Conservation (phyloP, 2,888 invertebrate species). For the Harpalus rubripes region DNA sequence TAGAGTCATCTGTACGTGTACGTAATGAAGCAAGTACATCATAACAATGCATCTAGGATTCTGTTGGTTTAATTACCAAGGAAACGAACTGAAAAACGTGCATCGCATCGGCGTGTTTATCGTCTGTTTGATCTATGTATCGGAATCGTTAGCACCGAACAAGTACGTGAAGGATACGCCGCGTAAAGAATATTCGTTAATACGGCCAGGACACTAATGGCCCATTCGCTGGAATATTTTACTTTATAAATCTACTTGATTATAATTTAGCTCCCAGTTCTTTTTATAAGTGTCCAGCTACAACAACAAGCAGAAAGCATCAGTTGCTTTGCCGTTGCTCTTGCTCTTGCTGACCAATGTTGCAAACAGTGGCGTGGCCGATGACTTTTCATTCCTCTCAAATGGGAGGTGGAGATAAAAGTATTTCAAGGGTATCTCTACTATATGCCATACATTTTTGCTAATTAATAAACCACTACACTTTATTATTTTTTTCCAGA, state of each 20-base stretch:
- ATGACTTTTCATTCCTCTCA: conserved; percentile 32
- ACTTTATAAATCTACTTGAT: conserved; percentile 65
- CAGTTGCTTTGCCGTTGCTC: conserved; percentile 5
- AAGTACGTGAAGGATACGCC: conserved; percentile 55
- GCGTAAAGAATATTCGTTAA: conserved; percentile 66
- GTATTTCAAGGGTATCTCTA: conserved; percentile 9
- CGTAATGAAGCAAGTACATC: conserved; percentile 13
- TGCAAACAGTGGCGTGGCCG: conserved; percentile 38
- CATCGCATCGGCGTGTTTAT: conserved; percentile 54
- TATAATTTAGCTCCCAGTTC: conserved; percentile 60
- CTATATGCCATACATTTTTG: conserved; percentile 22
- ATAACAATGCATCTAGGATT: conserved; percentile 39
- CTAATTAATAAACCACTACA: conserved; percentile 14
- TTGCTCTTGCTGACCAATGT: conserved; percentile 43
- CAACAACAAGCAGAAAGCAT: conserved; percentile 34
- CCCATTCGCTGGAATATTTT: conserved; percentile 59
- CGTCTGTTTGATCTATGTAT: conserved; percentile 62
- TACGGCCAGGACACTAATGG: conserved; percentile 63
- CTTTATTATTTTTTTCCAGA: not conserved
- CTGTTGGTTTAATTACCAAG: conserved; percentile 48
- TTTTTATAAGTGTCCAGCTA: conserved; percentile 59
- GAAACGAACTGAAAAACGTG: conserved; percentile 55
- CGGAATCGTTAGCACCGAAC: conserved; percentile 60
- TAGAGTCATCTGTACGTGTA: not conserved
- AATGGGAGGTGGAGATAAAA: conserved; percentile 20